Evolutionary conservation across 2,888 invertebrate genomes (phyloP), one percentile per base, ranked within the genome.

Genomic region (Pterostichus madidus): DNA sequence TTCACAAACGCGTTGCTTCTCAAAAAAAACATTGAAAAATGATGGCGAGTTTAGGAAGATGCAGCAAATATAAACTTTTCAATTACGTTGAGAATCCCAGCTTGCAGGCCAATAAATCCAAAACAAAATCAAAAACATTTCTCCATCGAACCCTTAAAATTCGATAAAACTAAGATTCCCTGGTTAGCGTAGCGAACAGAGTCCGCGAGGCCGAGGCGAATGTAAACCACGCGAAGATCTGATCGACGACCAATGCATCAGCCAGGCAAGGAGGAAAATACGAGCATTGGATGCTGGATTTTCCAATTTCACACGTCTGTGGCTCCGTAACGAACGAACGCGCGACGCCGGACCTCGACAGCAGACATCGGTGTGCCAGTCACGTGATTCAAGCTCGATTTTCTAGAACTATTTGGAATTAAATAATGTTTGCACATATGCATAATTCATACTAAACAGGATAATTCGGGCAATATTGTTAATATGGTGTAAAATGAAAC

Each of bases 251-350:
- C 15, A 24, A 56, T 59, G 31, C 59, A 59, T 59, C 59, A 59
- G 11, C 24, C 10, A 17, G 53, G 53, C 15, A 17, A 8, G 15
- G n/a, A 61, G 32, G 61, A 35, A 64, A 64, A 64, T 35, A 35
- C 59, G 68, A 71, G 15, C 44, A 44, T 32, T 39, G 44, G 68
- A 39, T 71, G 68, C 24, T 64, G 87, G 89, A 88, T 89, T 90
- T 90, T 90, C 90, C 89, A 90, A 90, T 90, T 90, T 90, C 90
- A 90, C 90, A 89, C 88, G 86, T 87, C 88, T 88, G 86, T 89
- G 88, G 86, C 85, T 88, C 87, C 87, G 89, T 87, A 88, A 88
- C 88, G 87, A 88, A 85, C 77, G 83, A 31, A 56, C 52, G 52
- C 24, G 13, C 24, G 44, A 39, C 79, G 78, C 15, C 24, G 49